These are phyloP conservation scores for Drosophila willistoni DNA, from an alignment of 1,140 invertebrate species.

Conservation along the genomic window DNA sequence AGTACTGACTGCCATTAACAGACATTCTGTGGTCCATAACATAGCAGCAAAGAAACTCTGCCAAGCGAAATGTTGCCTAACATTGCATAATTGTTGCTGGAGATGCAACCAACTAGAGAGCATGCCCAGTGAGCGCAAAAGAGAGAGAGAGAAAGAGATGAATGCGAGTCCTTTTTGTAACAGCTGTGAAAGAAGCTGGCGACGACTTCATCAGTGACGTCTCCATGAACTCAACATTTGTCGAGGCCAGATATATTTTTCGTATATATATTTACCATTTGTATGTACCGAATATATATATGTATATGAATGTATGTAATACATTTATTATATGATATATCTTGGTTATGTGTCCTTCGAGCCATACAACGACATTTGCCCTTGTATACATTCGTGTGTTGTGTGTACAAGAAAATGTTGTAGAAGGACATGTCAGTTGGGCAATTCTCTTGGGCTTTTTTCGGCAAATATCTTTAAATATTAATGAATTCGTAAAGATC, in stretches of 20 bases:
- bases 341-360: constrained; percentile 4
- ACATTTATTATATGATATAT: constrained; percentile 6
- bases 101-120: constrained; percentile 39
- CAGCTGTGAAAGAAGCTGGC: constrained; percentile 65
- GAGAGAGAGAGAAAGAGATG: constrained; percentile 4
- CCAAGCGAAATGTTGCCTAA: constrained; percentile 32
- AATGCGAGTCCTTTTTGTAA: constrained; percentile 59
- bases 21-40: constrained; percentile 22
- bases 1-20: constrained; percentile 39
- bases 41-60: constrained; percentile 15
- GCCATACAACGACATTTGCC: background rate
- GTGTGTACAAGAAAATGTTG: constrained; percentile 23
- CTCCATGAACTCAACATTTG: constrained; percentile 80
- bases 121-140: constrained; percentile 2
- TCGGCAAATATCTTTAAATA: constrained; percentile 41
- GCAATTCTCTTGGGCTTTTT: background rate
- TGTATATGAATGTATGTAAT: constrained; percentile 16
- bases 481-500: constrained; percentile 48
- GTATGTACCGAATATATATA: background rate
- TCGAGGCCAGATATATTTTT: constrained; percentile 52
- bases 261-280: constrained; percentile 9
- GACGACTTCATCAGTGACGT: constrained; percentile 65
- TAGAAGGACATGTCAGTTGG: constrained; percentile 49
- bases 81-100: constrained; percentile 70
- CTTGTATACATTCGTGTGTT: background rate